phyloP scores from a whole-genome alignment of 2,797 vertebrate species.

The Neoniphon sammara region DNA sequence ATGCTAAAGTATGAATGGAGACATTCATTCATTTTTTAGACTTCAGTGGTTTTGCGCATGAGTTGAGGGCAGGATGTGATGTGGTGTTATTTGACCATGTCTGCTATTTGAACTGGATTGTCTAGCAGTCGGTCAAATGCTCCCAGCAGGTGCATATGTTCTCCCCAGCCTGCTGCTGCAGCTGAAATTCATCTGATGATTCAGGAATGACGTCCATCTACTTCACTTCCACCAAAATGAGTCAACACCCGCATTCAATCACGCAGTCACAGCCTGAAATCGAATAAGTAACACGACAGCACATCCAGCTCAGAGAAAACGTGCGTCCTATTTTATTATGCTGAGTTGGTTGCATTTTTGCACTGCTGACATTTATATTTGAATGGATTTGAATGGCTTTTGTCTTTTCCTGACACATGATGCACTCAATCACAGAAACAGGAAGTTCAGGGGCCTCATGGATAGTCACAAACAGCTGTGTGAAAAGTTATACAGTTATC shows the following conservation, averaged over 20 bases:
- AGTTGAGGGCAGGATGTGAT: conserved; percentile 1
- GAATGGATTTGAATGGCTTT: background rate
- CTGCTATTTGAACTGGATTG: conserved; percentile 36
- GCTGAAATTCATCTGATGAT: conserved; percentile 53
- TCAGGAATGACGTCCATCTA: conserved; percentile 46
- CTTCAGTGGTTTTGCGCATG: conserved; percentile 15
- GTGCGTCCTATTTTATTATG: conserved; percentile 26
- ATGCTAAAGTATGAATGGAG: too few species aligned
- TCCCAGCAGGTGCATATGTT: conserved; percentile 48
- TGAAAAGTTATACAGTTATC: too few species aligned
- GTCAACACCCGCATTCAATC: conserved; percentile 55
- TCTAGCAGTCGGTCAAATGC: conserved; percentile 12
- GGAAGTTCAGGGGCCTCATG: background rate
- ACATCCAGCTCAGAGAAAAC: conserved; percentile 27
- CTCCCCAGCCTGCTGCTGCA: conserved; percentile 34
- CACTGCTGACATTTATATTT: conserved; percentile 1
- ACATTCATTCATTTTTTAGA: background rate
- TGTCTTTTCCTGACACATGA: background rate
- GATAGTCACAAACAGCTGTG: background rate
- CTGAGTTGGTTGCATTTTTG: background rate
- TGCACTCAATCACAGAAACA: conserved; percentile 2
- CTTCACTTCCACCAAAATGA: conserved; percentile 52
- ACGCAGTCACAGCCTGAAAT: conserved; percentile 28
- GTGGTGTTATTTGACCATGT: conserved; percentile 17
- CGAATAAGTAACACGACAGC: conserved; percentile 50